These are phyloP conservation scores for Falco columbarius DNA, from an alignment of 2,797 vertebrate genomes.

Conservation along the genomic window DNA sequence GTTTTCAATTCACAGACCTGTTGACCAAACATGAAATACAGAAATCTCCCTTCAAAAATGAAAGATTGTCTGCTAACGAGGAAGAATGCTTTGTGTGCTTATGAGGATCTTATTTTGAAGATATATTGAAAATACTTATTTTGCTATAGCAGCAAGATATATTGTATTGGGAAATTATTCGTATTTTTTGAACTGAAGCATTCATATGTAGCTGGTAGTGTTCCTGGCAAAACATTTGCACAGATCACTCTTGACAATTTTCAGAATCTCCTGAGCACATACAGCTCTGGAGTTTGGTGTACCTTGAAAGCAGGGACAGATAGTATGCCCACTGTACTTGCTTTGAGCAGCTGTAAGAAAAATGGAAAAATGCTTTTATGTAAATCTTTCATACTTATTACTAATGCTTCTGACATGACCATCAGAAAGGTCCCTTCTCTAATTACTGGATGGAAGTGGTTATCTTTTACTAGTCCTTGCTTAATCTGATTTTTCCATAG, in stretches of 20 bases:
- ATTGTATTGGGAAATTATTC: background rate
- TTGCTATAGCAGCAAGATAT: background rate
- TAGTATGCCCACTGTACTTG: background rate
- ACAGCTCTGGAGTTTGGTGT: background rate
- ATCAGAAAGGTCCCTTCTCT: background rate
- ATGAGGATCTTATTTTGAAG: background rate
- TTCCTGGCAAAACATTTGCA: background rate
- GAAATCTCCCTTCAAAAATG: background rate
- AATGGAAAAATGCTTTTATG: background rate
- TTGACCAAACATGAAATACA: background rate
- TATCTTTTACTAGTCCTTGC: background rate
- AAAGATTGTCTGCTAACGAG: background rate
- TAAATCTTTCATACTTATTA: background rate
- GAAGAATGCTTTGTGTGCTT: background rate
- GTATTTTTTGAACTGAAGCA: background rate
- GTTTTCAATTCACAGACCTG: background rate
- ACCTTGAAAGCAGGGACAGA: background rate
- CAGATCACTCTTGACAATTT: background rate
- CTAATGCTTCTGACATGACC: background rate
- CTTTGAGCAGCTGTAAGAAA: background rate
- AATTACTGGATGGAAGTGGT: background rate
- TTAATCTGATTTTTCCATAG: background rate
- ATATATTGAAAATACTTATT: background rate
- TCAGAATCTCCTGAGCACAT: background rate
- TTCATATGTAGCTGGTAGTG: background rate